These are phyloP conservation scores for Acholoe squamosa DNA, from an alignment of 2,888 invertebrate species.

Conservation along the genomic window DNA sequence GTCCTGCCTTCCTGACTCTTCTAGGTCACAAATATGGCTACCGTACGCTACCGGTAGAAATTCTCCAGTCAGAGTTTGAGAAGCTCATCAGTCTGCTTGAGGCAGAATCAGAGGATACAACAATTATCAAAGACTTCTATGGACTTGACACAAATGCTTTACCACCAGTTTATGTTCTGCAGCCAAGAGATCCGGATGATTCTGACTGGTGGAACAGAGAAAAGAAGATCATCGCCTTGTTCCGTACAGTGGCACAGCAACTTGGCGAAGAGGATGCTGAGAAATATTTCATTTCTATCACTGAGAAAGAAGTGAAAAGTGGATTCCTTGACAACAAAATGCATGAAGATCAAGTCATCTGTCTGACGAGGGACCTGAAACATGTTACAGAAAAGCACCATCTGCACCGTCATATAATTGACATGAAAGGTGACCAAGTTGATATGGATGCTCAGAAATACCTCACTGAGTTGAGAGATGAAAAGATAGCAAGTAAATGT, in stretches of 20 bases:
- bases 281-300: conserved; percentile 72
- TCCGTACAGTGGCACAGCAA: conserved; percentile 51
- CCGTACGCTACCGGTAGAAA: conserved; percentile 66
- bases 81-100: conserved; percentile 35
- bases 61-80: conserved; percentile 64
- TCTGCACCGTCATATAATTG: conserved; percentile 65
- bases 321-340: conserved; percentile 66
- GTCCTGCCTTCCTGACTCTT: conserved; percentile 67
- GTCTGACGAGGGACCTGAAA: conserved; percentile 22
- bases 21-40: conserved; percentile 68
- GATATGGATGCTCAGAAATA: conserved; percentile 63
- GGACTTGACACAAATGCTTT: conserved; percentile 65
- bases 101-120: conserved; percentile 41
- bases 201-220: conserved; percentile 66
- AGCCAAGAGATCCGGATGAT: conserved; percentile 62
- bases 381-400: conserved; percentile 41
- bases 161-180: conserved; percentile 65
- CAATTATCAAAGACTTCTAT: conserved; percentile 58
- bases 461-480: conserved; percentile 54
- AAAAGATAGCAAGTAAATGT: conserved; percentile 43
- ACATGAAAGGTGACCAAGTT: conserved; percentile 51
- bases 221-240: conserved; percentile 49
- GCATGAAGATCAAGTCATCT: conserved; percentile 20
- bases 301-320: conserved; percentile 67
- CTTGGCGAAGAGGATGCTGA: conserved; percentile 54